Evolutionary conservation across 2,888 invertebrate genomes (phyloP), one percentile per base, ranked within the genome.

Genomic region (Teleogryllus oceanicus): DNA sequence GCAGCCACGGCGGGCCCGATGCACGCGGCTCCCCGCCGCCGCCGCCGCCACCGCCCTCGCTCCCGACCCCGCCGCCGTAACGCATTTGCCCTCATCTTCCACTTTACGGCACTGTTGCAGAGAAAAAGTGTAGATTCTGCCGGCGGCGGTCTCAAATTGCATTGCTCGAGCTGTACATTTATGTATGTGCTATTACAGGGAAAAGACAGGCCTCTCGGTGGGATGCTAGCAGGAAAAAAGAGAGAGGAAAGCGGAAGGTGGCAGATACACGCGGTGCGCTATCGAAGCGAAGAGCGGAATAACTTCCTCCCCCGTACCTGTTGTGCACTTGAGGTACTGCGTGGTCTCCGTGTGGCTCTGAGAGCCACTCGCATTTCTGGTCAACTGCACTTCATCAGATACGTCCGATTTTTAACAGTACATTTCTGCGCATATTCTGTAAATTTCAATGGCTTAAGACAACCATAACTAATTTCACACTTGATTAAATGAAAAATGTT

Each of bases 161-260:
- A 62, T n/a, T 18, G 13, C 62, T n/a, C 62, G 13, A 4, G 62
- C 62, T 62, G 62, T 62, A 62, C 62, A 62, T 62, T 62, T 62
- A 62, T 62, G 62, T 62, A 62, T 62, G 62, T 62, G 62, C 62
- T 62, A 62, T 62, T 62, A n/a, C 62, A n/a, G 16, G n/a, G n/a
- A 13, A n/a, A 18, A 13, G 62, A 62, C 16, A 13, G n/a, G 62
- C 62, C 16, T 62, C 16, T 13, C 13, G 13, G 62, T n/a, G n/a
- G n/a, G n/a, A 13, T 18, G 13, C 16, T 16, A 62, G 16, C 13
- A n/a, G n/a, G 62, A 16, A 12, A 16, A 62, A 62, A 62, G 4
- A n/a, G 16, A 18, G 13, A n/a, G 16, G 16, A n/a, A 13, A 62
- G 16, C n/a, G n/a, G 62, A 62, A n/a, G 37, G 37, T 37, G 8